Conservation (phyloP, 2,113 vertebrate species). For the Perognathus longimembris region DNA sequence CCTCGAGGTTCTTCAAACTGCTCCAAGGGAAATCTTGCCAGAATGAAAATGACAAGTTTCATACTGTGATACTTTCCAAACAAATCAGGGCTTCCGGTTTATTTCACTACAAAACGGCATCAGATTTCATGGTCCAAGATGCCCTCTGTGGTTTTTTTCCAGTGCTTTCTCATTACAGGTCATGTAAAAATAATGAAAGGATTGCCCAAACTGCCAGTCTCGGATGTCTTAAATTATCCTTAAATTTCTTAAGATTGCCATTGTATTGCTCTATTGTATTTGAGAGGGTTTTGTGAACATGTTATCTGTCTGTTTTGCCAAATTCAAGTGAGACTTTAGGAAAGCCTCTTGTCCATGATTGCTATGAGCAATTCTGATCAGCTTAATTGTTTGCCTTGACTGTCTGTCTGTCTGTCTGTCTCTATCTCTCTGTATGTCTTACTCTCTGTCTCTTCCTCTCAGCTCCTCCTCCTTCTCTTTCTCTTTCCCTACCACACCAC, state of each 20-base stretch:
- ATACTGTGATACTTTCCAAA: slow-evolving; percentile 19
- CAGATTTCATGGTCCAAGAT: slow-evolving; percentile 27
- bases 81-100: background rate
- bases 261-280: background rate
- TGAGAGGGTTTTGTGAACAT: background rate
- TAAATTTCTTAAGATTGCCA: background rate
- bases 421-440: background rate
- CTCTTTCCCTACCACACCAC: too few species aligned
- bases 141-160: slow-evolving; percentile 45
- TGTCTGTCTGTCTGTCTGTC: background rate
- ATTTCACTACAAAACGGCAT: slow-evolving; percentile 35
- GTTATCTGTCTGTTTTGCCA: background rate
- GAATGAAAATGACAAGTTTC: slow-evolving; percentile 53
- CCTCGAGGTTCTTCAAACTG: background rate
- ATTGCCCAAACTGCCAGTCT: background rate
- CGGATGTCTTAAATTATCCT: background rate
- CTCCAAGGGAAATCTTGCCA: slow-evolving; percentile 41
- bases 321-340: background rate
- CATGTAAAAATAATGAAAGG: slow-evolving; percentile 13
- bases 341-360: background rate
- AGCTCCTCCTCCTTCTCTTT: background rate
- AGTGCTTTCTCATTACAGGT: background rate
- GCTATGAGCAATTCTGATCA: background rate
- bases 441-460: background rate
- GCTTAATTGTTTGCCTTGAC: too few species aligned